Evolutionary conservation across 2,113 vertebrate species (phyloP).

Genomic region (Erpornis zantholeuca): DNA sequence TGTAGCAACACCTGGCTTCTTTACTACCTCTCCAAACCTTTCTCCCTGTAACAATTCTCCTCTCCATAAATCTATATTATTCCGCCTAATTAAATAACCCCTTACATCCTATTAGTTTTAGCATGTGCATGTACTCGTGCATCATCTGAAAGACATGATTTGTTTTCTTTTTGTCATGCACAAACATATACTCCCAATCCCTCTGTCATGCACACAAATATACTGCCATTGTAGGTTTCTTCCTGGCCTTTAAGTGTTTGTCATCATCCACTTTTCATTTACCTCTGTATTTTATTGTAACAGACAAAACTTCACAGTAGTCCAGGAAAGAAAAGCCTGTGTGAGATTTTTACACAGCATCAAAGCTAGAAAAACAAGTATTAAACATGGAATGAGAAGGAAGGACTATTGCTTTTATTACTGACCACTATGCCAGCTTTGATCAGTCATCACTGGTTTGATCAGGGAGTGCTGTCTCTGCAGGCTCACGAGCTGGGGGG

Average conservation of each 20-base stretch:
- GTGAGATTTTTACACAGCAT: not conserved
- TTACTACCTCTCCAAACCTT: not conserved
- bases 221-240: not conserved
- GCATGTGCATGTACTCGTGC: not conserved
- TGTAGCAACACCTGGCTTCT: not conserved
- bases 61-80: not conserved
- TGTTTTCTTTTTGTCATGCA: not conserved
- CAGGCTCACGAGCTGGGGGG: not conserved
- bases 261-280: not conserved
- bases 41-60: not conserved
- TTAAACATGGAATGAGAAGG: not conserved
- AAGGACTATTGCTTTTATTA: not conserved
- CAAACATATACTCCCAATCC: not conserved
- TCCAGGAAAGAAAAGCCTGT: not conserved
- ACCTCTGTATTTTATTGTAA: not conserved
- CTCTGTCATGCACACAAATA: not conserved
- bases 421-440: not conserved
- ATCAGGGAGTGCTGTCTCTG: not conserved
- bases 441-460: not conserved
- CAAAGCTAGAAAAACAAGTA: not conserved
- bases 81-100: not conserved
- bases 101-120: not conserved
- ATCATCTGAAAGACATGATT: not conserved
- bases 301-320: not conserved
- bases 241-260: not conserved